These are phyloP conservation scores for Archegozetes longisetosus DNA, from an alignment of 1,140 invertebrate species.

Conservation along the genomic window DNA sequence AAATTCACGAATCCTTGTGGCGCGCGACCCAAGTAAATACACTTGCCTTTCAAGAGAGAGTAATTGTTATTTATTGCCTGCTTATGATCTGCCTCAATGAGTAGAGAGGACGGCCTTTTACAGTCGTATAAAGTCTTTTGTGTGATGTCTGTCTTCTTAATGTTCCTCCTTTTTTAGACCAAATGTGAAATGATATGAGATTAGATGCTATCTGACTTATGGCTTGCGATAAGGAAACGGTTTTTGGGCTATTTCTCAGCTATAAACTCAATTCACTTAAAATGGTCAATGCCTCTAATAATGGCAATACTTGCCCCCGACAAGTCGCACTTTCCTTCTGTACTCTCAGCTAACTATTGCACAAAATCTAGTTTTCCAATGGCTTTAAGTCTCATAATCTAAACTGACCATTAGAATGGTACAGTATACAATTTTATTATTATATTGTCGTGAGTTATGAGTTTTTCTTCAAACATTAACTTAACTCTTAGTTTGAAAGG, in stretches of 20 bases:
- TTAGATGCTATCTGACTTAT: background rate
- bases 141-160: background rate
- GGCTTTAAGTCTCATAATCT: background rate
- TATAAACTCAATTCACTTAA: background rate
- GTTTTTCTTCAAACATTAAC: background rate
- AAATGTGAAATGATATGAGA: background rate
- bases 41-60: background rate
- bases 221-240: background rate
- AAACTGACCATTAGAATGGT: background rate
- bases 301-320: background rate
- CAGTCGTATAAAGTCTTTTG: background rate
- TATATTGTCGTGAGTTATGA: background rate
- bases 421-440: background rate
- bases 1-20: background rate
- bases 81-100: background rate
- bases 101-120: background rate
- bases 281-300: background rate
- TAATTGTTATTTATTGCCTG: background rate
- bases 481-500: background rate
- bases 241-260: background rate
- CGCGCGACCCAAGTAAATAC: background rate
- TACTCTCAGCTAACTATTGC: background rate
- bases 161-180: background rate
- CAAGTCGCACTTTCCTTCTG: background rate
- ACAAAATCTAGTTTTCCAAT: background rate